Base-by-base conservation (phyloP, 1,140 invertebrate species). In the Bombus huntii region DNA sequence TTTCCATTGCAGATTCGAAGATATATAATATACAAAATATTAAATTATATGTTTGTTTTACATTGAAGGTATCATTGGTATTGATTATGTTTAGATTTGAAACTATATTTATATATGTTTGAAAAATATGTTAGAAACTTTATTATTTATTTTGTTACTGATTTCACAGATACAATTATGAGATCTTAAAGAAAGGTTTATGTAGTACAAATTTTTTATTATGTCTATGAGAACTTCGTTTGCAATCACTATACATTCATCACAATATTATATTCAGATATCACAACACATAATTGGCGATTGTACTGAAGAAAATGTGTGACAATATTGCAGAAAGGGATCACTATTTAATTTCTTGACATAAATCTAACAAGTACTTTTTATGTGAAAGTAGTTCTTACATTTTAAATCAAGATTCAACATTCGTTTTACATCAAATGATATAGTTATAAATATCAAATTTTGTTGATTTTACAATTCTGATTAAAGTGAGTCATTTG, bases 61-160 rank as follows among this genome's bases (percentile, higher is more conserved):
- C 15, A 70, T 86, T 68, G 47, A 47, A 53, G 47, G 28, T 57
- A n/a, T 42, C 47, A 81, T 86, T 73, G 72, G 62, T 57, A 73
- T 74, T 83, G 47, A 75, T 81, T 73, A 81, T 83, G 65, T 86
- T 83, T 78, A 87, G n/a, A 65, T 87, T 82, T 37, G 53, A 68
- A 76, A 12, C 12, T 87, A 76, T 87, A 84, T 87, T 87, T 87
- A 83, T 87, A 83, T 87, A 59, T 84, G 65, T 76, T 83, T 77
- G 74, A 65, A 53, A 81, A 59, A 28, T 68, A 59, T 74, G 62
- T 87, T 76, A 85, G 18, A 81, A 80, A 59, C 53, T 75, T 77
- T 81, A 87, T 81, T 87, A 87, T 85, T 87, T 87, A 86, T 86
- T 86, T 77, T 86, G 73, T 86, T 83, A 83, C 39, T 83, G 34